Base-by-base conservation (phyloP, 2,888 invertebrate species). In the Vesta saturnalis region DNA sequence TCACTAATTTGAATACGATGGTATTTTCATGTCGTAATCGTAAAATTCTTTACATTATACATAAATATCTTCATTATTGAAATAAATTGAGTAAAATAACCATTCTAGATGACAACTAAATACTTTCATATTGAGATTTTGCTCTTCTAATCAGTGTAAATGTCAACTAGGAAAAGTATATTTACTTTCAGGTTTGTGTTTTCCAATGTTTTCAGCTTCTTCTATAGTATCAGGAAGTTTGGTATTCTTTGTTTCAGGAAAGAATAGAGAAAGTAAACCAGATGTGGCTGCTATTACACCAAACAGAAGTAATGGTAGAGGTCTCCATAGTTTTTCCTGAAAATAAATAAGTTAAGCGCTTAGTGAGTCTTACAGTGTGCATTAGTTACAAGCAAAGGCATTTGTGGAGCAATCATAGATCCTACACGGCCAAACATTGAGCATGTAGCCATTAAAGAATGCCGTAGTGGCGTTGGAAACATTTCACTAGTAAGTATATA, bases 401-500 rank as follows among this genome's bases (percentile, higher is more conserved):
- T 90, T 81, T 90, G 90, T 12, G 91, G 91, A 0, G 91, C 89
- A 21, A 90, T 80, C 77, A 91, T 86, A 1, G 89, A 89, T 0
- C 91, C 91, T 35, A 90, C 84, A 62, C 91, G 83, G 57, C 91
- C 91, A 52, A 87, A 82, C 87, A 90, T 90, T 56, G 90, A 91
- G 82, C 91, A 90, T 23, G 85, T 80, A 0, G 89, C 89, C 74
- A 91, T 86, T 74, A 90, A 81, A 8, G 88, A 87, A 78, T 91
- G 90, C 21, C 91, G 84, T 56, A 89, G 83, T 30, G 85, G 84
- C 5, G 91, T 91, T 0, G 91, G 91, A 81, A 91, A 91, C 81
- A 91, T 84, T 84, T 91, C 91, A 43, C 90, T 88, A 0, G 90
- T 90, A 80, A 90, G 88, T 73, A 91, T 87, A 80, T 91, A 91